Evolutionary conservation across 2,797 vertebrate species (phyloP).

Genomic region (Tinamus major): DNA sequence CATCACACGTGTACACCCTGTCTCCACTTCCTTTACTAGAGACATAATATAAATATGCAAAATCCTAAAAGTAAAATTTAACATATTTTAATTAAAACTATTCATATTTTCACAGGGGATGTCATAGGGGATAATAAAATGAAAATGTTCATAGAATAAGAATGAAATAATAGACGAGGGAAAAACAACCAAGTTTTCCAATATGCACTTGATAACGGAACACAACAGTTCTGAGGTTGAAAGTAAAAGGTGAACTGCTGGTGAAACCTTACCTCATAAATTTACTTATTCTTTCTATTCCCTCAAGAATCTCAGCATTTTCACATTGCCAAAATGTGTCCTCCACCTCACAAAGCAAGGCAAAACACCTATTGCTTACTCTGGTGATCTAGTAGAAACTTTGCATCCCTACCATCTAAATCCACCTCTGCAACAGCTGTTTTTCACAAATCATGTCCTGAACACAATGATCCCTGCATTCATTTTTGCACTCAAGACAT

Average conservation of each 20-base stretch:
- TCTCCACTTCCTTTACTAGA: not conserved
- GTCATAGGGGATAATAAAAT: not conserved
- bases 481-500: not conserved
- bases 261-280: not conserved
- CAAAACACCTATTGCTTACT: not conserved
- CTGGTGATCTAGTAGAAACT: not conserved
- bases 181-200: not conserved
- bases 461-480: not conserved
- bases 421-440: not conserved
- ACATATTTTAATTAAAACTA: not conserved
- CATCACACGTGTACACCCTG: fast-evolving
- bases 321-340: not conserved
- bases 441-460: not conserved
- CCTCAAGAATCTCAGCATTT: not conserved
- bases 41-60: not conserved
- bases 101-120: not conserved
- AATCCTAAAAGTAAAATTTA: not conserved
- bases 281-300: not conserved
- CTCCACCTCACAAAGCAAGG: not conserved
- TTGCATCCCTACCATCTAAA: fast-evolving
- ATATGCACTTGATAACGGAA: not conserved
- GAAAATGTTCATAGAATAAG: not conserved
- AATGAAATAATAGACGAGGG: not conserved
- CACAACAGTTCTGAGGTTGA: not conserved
- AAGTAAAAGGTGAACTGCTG: not conserved